These are phyloP conservation scores for Drosophila sturtevanti DNA, from an alignment of 1,140 invertebrate genomes.

Conservation along the genomic window DNA sequence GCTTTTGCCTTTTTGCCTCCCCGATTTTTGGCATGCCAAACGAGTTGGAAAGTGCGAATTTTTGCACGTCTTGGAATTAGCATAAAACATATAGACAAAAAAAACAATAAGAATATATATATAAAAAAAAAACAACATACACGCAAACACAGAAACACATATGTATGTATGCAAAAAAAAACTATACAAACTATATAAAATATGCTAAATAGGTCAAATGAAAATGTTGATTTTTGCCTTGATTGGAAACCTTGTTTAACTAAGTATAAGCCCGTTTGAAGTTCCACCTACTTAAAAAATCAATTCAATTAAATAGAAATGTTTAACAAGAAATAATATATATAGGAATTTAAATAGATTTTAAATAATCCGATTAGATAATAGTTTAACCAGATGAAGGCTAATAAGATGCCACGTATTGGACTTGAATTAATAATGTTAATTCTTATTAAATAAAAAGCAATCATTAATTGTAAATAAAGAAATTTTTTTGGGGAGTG, in stretches of 20 bases:
- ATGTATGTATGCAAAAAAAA: background rate
- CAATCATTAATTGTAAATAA: too few relatives aligned
- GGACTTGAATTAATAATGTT: too few relatives aligned
- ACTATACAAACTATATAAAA: too few relatives aligned
- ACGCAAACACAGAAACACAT: constrained; percentile 33
- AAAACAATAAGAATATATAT: constrained; percentile 21
- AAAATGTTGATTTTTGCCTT: constrained; percentile 3
- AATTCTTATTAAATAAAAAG: too few relatives aligned
- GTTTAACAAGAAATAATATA: background rate
- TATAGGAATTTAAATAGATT: too few relatives aligned
- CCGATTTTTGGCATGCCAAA: constrained; percentile 54
- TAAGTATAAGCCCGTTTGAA: background rate
- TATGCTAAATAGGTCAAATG: constrained; percentile 7
- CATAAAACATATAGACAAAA: constrained; percentile 53
- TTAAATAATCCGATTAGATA: too few relatives aligned
- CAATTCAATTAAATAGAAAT: background rate
- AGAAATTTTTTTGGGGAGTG: too few relatives aligned
- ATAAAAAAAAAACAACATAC: constrained; percentile 26
- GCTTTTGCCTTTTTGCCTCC: background rate
- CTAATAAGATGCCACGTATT: too few relatives aligned
- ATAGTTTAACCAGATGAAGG: too few relatives aligned
- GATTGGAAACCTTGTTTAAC: background rate
- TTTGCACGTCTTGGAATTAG: constrained; percentile 75
- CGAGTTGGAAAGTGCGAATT: constrained; percentile 80
- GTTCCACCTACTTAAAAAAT: constrained; percentile 1